phyloP scores from a whole-genome alignment of 2,888 invertebrate genomes.

The Coleophora deauratella region DNA sequence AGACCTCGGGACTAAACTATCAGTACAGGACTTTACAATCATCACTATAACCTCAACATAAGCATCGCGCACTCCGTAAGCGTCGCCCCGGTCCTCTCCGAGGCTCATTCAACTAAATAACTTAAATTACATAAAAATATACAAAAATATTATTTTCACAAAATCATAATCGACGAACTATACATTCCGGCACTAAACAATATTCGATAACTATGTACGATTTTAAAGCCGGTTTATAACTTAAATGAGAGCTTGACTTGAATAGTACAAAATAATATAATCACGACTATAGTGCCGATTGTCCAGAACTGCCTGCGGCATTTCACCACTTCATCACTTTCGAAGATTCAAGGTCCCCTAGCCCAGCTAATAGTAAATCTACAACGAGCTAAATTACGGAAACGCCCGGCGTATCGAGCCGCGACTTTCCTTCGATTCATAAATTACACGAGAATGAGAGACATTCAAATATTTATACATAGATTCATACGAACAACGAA shows the following conservation, averaged over 20 bases:
- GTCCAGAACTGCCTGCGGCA: conserved; percentile 71
- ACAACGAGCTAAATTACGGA: conserved; percentile 69
- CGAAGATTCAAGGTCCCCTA: conserved; percentile 73
- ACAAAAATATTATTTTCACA: conserved; percentile 74
- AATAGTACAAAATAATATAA: conserved; percentile 61
- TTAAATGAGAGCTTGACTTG: conserved; percentile 72
- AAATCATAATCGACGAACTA: conserved; percentile 68
- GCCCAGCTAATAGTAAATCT: conserved; percentile 73
- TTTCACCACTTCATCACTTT: conserved; percentile 51
- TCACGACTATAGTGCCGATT: conserved; percentile 74
- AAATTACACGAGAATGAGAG: conserved; percentile 72
- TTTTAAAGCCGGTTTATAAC: conserved; percentile 65
- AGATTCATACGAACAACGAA: conserved; percentile 73
- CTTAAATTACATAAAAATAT: conserved; percentile 71
- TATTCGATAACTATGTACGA: conserved; percentile 69
- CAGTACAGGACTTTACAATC: conserved; percentile 73
- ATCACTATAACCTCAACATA: conserved; percentile 67
- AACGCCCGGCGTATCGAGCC: conserved; percentile 48
- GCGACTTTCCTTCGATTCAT: conserved; percentile 63
- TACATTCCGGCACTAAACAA: conserved; percentile 68
- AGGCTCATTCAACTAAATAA: conserved; percentile 58
- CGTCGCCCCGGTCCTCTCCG: conserved; percentile 42
- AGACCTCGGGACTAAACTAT: conserved; percentile 68
- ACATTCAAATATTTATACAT: conserved; percentile 74
- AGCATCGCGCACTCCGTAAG: conserved; percentile 47